phyloP scores from a whole-genome alignment of 1,140 invertebrate genomes.

The Heliconius congener region DNA sequence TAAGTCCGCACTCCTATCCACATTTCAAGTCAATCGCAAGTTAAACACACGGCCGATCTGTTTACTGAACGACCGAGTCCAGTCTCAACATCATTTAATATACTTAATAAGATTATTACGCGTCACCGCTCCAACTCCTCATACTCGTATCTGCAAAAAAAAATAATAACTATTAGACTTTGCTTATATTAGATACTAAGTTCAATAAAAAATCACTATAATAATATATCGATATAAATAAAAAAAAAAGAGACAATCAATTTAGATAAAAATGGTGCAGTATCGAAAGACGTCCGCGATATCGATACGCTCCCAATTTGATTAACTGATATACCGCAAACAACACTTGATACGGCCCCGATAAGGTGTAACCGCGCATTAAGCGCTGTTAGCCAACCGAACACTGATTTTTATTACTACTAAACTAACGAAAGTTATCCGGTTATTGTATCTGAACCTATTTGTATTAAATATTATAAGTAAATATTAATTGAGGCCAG shows the following conservation, averaged over 20 bases:
- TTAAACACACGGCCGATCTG: conserved; percentile 16
- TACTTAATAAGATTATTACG: conserved; percentile 30
- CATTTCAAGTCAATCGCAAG: conserved; percentile 55
- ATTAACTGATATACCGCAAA: conserved; percentile 73
- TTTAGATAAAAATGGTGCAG: conserved; percentile 74
- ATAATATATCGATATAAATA: conserved; percentile 59
- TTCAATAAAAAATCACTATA: conserved; percentile 56
- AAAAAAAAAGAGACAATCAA: conserved; percentile 77
- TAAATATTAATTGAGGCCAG: background rate
- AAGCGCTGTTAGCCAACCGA: conserved; percentile 73
- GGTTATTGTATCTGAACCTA: conserved; percentile 38
- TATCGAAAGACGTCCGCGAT: conserved; percentile 69
- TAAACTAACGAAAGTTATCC: conserved; percentile 62
- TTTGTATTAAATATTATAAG: conserved; percentile 9
- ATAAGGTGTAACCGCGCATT: conserved; percentile 72
- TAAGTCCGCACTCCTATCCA: conserved; percentile 71
- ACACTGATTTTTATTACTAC: conserved; percentile 76
- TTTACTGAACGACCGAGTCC: conserved; percentile 33
- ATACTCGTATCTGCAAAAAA: conserved; percentile 63
- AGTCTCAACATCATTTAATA: conserved; percentile 52
- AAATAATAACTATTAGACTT: conserved; percentile 14
- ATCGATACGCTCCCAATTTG: conserved; percentile 78
- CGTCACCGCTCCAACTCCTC: conserved; percentile 44
- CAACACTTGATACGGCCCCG: conserved; percentile 68
- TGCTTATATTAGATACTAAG: conserved; percentile 42